Evolutionary conservation across 1,140 invertebrate species (phyloP), one percentile per base, ranked within the genome.

Genomic region (Meloidogyne hapla): DNA sequence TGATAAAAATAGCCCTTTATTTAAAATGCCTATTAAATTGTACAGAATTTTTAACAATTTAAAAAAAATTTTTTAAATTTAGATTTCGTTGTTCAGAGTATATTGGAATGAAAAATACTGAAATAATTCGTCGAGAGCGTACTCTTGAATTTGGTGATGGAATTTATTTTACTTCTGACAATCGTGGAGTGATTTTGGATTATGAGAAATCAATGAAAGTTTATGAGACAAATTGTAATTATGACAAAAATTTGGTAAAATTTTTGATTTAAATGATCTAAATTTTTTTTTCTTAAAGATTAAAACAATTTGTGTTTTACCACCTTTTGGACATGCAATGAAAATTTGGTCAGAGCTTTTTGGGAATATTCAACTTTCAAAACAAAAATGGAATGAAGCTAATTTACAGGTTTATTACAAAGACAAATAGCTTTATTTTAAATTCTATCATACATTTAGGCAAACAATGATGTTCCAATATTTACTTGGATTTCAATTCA

Each of bases 131-230:
- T n/a, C 40, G 63, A 21, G 75, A 76, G n/a, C 42, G 48, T 56
- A 62, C 48, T 15, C 61, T 76, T 25, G 75, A 76, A 64, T 76
- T 76, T 26, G 75, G 75, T 26, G 75, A 76, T 26, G 68, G 42
- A 15, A 76, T 76, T 71, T 28, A 64, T 42, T 76, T 76, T 28
- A 76, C 75, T 42, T 40, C 67, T n/a, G 61, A 71, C 21, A 71
- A 76, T 8, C 23, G 28, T 38, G 26, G 61, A 28, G 40, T 33
- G 8, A 56, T 76, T 38, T 6, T 72, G 15, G 75, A 76, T 25
- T 76, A 76, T 65, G 75, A 76, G 33, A 76, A 76, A 42, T 45
- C 65, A 21, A 56, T 71, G 25, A 69, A 76, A 33, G 63, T 66
- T 45, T 70, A 61, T 40, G 68, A 76, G 25, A 76, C 67, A 38